These are phyloP conservation scores for Leptothorax acervorum DNA, from an alignment of 2,888 invertebrate genomes.

Conservation along the genomic window DNA sequence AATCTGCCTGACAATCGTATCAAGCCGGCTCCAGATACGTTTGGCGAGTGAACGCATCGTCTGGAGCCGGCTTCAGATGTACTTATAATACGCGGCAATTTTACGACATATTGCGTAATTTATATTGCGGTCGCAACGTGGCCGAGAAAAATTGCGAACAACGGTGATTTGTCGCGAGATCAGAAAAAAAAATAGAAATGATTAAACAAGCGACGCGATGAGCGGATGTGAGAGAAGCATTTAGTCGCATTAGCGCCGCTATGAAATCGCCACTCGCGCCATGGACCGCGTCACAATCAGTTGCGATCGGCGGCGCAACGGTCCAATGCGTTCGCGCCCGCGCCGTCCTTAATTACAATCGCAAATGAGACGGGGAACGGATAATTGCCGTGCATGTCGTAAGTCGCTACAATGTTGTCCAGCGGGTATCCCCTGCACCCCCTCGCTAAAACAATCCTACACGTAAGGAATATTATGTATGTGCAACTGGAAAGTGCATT, in stretches of 20 bases:
- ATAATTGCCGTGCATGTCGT: conserved; percentile 79
- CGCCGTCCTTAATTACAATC: conserved; percentile 79
- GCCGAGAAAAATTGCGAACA: background rate
- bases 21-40: too few species aligned
- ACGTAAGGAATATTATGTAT: conserved; percentile 18
- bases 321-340: conserved; percentile 69
- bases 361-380: conserved; percentile 79
- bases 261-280: conserved; percentile 69
- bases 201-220: conserved; percentile 42
- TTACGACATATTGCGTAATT: background rate
- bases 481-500: conserved; percentile 54
- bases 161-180: background rate
- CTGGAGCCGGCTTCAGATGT: too few species aligned
- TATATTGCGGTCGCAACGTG: background rate
- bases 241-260: conserved; percentile 74
- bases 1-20: background rate
- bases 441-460: background rate
- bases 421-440: conserved; percentile 58
- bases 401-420: conserved; percentile 75
- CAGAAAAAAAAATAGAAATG: conserved; percentile 34
- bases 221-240: conserved; percentile 51
- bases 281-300: conserved; percentile 63
- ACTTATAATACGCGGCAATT: background rate
- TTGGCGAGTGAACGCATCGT: too few species aligned
- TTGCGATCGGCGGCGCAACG: conserved; percentile 69